Evolutionary conservation across 2,888 invertebrate species (phyloP), one percentile per base, ranked within the genome.

Genomic region (Rhodophaea formosa): DNA sequence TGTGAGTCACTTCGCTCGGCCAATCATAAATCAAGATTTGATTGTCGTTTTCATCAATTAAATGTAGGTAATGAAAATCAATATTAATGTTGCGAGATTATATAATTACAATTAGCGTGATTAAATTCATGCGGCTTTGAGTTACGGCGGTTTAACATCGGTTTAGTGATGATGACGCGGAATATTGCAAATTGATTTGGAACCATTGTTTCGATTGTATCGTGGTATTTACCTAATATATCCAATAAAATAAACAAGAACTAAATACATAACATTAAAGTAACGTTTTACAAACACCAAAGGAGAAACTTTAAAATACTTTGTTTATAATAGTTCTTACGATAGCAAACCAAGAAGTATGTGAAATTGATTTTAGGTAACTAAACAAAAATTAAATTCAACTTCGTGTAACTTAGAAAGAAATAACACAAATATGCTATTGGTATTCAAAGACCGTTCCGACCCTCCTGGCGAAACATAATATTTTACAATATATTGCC

Each of bases 401-500:
- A 17, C 16, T 1, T 39, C 10, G 16, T 12, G 7, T 51, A 17
- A 51, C 12, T 51, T 17, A 17, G 16, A 35, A 42, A 58, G 43
- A 42, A 58, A 58, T 55, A 55, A 47, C 35, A 46, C 46, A 47
- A 49, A 55, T 42, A 56, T 56, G 49, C 56, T 47, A 59, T 62
- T 62, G 43, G 56, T 49, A 62, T 62, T 62, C 59, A 53, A 17
- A 53, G 32, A 14, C 35, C 23, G 59, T 49, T 14, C 58, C 53
- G 58, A 56, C 57, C 59, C 57, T 44, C 30, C 29, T 54, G 53
- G 55, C 39, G 53, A 30, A 56, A 62, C 56, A 58, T 62, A 43
- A 62, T 59, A 56, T 56, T 45, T 53, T 49, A 57, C 53, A 58
- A 56, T 61, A 44, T 61, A 44, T 54, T 59, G 47, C 53, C 58